Evolutionary conservation across 2,113 vertebrate species (phyloP).

Genomic region (Oreochromis spilurus): DNA sequence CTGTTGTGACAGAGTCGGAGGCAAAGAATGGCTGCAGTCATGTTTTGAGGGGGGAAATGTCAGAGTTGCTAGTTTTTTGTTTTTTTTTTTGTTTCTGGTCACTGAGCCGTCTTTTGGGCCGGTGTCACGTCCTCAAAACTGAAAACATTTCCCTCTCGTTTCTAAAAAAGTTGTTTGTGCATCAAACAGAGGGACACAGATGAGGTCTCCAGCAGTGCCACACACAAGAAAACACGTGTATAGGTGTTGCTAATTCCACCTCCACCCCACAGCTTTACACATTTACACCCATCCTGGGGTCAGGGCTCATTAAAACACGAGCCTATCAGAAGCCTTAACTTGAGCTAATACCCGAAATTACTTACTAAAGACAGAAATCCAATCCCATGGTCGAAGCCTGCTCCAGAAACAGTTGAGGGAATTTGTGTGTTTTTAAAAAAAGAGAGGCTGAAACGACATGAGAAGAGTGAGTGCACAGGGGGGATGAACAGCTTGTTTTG

Average conservation of each 20-base stretch:
- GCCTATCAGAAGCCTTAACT: background rate
- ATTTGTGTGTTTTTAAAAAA: background rate
- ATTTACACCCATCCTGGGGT: background rate
- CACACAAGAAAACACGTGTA: background rate
- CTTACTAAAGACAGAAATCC: background rate
- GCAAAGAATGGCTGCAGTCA: background rate
- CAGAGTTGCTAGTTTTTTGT: background rate
- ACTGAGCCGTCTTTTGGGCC: background rate
- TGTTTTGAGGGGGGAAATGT: background rate
- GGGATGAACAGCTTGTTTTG: slow-evolving; percentile 31
- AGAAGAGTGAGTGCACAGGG: background rate
- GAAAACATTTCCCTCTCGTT: background rate
- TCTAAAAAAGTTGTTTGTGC: background rate
- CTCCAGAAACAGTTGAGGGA: background rate
- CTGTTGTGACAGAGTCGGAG: background rate
- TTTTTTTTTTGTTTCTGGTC: slow-evolving; percentile 33
- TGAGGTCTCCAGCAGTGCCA: background rate
- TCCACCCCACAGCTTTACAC: background rate
- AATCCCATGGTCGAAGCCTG: background rate
- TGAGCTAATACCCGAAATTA: slow-evolving; percentile 1
- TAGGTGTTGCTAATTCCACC: background rate
- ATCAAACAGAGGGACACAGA: background rate
- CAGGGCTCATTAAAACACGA: background rate
- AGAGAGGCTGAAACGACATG: background rate
- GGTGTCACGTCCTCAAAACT: slow-evolving; percentile 1